Evolutionary conservation across 2,113 vertebrate species (phyloP).

Genomic region (Plecturocebus donacophilus): DNA sequence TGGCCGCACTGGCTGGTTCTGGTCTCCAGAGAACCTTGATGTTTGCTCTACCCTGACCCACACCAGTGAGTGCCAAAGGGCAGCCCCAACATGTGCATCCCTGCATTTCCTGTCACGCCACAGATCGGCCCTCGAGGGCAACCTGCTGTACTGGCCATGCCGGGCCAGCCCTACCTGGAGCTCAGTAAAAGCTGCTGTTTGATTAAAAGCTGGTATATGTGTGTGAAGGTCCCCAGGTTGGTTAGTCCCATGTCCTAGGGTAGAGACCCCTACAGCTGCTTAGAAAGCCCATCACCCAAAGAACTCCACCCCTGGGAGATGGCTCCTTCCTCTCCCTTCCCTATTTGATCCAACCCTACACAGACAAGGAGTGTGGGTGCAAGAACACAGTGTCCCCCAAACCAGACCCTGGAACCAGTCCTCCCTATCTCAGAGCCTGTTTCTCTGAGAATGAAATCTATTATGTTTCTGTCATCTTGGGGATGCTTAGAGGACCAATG

Average conservation of each 20-base stretch:
- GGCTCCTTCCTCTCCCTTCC: background rate
- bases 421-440: background rate
- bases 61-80: background rate
- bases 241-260: background rate
- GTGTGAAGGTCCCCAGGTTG: background rate
- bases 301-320: background rate
- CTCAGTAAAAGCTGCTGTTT: slow-evolving; percentile 74
- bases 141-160: background rate
- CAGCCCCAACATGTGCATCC: background rate
- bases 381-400: background rate
- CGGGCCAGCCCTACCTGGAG: slow-evolving; percentile 11
- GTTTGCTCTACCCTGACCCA: background rate
- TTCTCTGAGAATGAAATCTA: background rate
- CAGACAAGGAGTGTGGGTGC: background rate
- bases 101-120: background rate
- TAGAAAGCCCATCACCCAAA: background rate
- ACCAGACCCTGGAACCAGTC: background rate
- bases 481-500: background rate
- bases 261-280: background rate
- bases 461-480: background rate
- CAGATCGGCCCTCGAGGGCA: slow-evolving; percentile 20
- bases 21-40: slow-evolving; percentile 28
- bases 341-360: background rate
- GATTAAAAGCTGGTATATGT: slow-evolving; percentile 7
- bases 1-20: background rate